Evolutionary conservation across 2,797 vertebrate species (phyloP), one percentile per base, ranked within the genome.

Genomic region (Lophius americanus): DNA sequence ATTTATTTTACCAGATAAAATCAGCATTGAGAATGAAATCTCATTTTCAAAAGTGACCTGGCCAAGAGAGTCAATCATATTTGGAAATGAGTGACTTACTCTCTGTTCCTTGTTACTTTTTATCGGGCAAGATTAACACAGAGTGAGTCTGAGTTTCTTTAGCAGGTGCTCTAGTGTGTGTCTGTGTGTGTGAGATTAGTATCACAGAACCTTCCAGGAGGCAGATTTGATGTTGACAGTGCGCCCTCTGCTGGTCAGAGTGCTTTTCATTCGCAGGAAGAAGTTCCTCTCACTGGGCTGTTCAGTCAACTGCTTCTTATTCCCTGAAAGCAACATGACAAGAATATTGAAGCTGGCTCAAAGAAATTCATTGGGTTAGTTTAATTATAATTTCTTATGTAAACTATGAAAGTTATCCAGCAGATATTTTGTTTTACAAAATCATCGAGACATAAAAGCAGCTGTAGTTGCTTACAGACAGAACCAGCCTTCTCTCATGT

Each of bases 161-260:
- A 23, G 23, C 23, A 23, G 23, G 8, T 9, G 39, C 8, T 41
- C 39, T 5, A 49, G 48, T 32, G 7, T 23, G 23, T 23, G 23
- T 23, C 23, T 48, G 10, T 56, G 9, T 32, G 23, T 23, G 23
- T 23, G 23, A 23, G 2, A 23, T 3, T 43, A 41, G 43, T 12
- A 2, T 10, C 7, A 36, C 14, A 0, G 6, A 50, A 96, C 96
- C 94, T 96, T 96, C 95, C 95, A 97, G 56, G 90, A 86, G 10
- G 96, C 95, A 0, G 96, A 95, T 80, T 96, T 97, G 77, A 97
- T 92, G 91, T 96, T 96, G 81, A 96, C 94, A 0, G 94, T 95
- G 75, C 95, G 94, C 75, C 95, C 95, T 1, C 93, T 91, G 91
- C 79, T 95, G 81, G 95, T 96, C 61, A 97, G 90, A 0, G 95